Base-by-base conservation (phyloP, 2,888 invertebrate species). In the Cerceris ruficornis region DNA sequence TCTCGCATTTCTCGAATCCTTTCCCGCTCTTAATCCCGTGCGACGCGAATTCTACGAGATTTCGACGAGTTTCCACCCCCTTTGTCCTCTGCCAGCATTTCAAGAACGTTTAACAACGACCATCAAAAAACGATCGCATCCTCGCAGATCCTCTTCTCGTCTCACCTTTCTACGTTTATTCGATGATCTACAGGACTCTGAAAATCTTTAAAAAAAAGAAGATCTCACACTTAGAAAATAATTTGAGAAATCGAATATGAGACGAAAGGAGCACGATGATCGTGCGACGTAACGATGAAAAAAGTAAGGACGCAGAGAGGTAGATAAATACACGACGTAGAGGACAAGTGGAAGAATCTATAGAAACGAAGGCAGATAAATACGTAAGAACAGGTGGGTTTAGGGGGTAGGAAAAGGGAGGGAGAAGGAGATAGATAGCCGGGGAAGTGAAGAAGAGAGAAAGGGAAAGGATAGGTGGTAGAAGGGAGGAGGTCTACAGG, bases 401-500 rank as follows among this genome's bases (percentile, higher is more conserved):
- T 7, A n/a, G 41, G 57, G 39, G 6, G 59, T 41, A 14, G 52
- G 60, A 60, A 11, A 7, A 58, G 11, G 46, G 11, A 46, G 46
- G 46, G 9, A 1, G 46, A 46, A 11, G 5, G 46, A 46, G 9
- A 46, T 11, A 46, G 46, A 46, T 0, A 11, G 46, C 1, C 46
- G 2, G 9, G 9, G 50, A n/a, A 50, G 1, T 2, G 13, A 14
- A 41, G 52, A 17, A 13, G 52, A 14, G 11, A 62, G 46, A 61
- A 49, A 13, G 49, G 15, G 42, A n/a, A 42, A 55, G 60, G 50
- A 59, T 55, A 28, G 11, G 52, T 6, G 9, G 54, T 39, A 42
- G 11, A 15, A 49, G 17, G 55, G 59, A 11, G 14, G 58, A 65
- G 64, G 68, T 70, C 72, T 17, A 67, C 61, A 66, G 74, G 64